phyloP scores from a whole-genome alignment of 2,113 vertebrate genomes.

The Piaya cayana region DNA sequence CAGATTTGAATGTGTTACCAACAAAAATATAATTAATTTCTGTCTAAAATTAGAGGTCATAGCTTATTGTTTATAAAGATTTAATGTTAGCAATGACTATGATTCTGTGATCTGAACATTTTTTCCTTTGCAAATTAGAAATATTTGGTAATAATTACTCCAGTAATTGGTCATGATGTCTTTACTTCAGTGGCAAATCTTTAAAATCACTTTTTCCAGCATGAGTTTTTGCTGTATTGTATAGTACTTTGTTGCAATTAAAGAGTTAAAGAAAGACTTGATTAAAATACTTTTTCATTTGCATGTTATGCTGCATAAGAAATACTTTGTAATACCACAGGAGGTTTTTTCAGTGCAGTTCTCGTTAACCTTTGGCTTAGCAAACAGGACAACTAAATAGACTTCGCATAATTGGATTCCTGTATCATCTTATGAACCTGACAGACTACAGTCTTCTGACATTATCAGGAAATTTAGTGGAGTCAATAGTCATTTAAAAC shows the following conservation, averaged over 20 bases:
- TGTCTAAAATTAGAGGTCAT: constrained; percentile 74
- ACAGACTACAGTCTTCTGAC: constrained; percentile 65
- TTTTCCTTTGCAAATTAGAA: constrained; percentile 32
- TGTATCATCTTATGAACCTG: constrained; percentile 68
- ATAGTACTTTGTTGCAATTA: background rate
- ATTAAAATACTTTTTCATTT: constrained; percentile 68
- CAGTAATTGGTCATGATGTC: background rate
- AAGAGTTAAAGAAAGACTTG: constrained; percentile 65
- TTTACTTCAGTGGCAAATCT: background rate
- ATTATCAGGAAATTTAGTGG: constrained; percentile 62
- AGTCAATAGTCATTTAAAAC: constrained; percentile 73
- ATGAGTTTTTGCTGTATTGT: background rate
- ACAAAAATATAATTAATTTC: constrained; percentile 84
- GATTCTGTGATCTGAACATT: constrained; percentile 36
- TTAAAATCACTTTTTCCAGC: background rate
- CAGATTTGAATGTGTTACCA: constrained; percentile 81
- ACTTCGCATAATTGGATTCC: constrained; percentile 77
- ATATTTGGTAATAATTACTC: constrained; percentile 46
- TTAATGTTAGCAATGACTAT: constrained; percentile 59
- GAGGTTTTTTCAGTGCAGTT: constrained; percentile 82
- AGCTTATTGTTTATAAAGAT: constrained; percentile 75
- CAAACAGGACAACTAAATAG: constrained; percentile 75
- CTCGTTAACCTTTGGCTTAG: constrained; percentile 88
- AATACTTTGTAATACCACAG: constrained; percentile 69
- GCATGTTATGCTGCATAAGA: constrained; percentile 70